Evolutionary conservation across 2,113 vertebrate species (phyloP).

Genomic region (Rhagologus leucostigma): DNA sequence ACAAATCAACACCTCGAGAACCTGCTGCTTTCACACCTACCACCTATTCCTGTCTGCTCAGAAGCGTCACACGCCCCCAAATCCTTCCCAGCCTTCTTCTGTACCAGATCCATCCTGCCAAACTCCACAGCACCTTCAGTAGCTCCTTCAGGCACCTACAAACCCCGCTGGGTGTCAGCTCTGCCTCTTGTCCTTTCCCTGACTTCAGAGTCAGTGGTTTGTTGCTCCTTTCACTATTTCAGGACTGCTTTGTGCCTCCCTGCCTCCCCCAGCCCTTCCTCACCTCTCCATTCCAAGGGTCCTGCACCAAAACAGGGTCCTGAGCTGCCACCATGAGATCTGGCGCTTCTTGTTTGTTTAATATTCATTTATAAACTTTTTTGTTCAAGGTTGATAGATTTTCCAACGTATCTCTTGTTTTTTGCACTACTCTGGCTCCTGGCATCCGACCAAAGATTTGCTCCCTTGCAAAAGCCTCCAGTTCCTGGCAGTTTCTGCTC

Average conservation of each 20-base stretch:
- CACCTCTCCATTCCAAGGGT: neutral
- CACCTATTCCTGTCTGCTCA: neutral
- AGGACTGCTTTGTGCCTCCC: neutral
- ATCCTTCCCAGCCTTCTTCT: neutral
- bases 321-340: rapidly evolving
- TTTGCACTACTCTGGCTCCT: neutral
- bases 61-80: neutral
- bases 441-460: neutral
- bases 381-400: neutral
- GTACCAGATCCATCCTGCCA: neutral
- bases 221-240: neutral
- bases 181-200: neutral
- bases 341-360: neutral
- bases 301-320: neutral
- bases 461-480: neutral
- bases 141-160: neutral
- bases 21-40: neutral
- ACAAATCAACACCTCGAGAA: neutral
- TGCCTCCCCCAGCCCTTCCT: neutral
- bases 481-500: neutral
- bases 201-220: neutral
- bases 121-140: neutral
- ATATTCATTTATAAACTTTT: neutral
- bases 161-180: neutral
- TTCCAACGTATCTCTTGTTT: neutral